These are phyloP conservation scores for Rhombomys opimus DNA, from an alignment of 2,113 vertebrate species.

Conservation along the genomic window DNA sequence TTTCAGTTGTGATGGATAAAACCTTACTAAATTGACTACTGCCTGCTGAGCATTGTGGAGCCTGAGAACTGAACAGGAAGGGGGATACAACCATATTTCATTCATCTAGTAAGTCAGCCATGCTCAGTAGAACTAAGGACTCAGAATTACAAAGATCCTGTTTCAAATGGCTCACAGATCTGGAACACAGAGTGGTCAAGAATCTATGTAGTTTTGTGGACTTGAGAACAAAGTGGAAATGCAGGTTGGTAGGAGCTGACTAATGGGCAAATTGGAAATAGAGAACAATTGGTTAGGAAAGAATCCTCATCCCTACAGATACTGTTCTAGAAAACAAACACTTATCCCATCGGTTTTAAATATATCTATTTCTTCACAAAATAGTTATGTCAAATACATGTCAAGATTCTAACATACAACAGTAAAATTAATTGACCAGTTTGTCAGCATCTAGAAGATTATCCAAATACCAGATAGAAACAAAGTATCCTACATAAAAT, in stretches of 20 bases:
- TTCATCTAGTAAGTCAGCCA: conserved; percentile 71
- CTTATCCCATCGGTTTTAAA: background rate
- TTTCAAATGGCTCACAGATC: conserved; percentile 32
- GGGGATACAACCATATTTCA: conserved; percentile 75
- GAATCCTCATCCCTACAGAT: background rate
- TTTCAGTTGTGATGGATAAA: conserved; percentile 88
- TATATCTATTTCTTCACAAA: conserved; percentile 7
- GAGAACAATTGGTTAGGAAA: conserved; percentile 6
- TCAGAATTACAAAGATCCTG: conserved; percentile 46
- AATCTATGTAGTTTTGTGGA: background rate
- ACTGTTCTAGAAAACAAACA: background rate
- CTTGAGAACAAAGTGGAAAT: conserved; percentile 51
- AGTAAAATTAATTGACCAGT: background rate
- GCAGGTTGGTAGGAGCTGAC: background rate
- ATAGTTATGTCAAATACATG: background rate
- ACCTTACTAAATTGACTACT: conserved; percentile 87
- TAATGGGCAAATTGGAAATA: background rate
- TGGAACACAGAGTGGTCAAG: conserved; percentile 4
- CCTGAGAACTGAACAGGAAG: conserved; percentile 83
- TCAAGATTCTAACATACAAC: background rate
- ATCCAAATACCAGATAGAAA: background rate
- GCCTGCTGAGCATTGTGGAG: conserved; percentile 88
- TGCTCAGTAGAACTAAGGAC: conserved; percentile 61
- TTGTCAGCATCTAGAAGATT: background rate
- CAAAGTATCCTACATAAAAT: background rate